Conservation (phyloP, 2,888 invertebrate genomes). For the Allophyes oxyacanthae region DNA sequence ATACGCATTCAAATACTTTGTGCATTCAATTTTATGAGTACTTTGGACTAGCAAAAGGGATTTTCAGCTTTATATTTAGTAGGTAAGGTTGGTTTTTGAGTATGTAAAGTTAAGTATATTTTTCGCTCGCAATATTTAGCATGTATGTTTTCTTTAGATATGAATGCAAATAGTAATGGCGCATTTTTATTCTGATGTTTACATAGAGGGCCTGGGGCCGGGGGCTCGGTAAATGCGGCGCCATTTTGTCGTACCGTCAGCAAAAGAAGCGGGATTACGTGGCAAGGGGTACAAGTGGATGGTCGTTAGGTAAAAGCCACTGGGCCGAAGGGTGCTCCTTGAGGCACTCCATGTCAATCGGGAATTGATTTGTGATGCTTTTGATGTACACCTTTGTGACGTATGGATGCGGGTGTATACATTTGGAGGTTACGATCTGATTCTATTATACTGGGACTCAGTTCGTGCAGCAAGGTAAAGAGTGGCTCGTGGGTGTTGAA, state of each 20-base stretch:
- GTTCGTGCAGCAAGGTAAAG: not conserved
- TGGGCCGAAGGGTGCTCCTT: slow-evolving; percentile 48
- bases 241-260: slow-evolving; percentile 86
- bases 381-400: slow-evolving; percentile 32
- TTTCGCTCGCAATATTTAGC: slow-evolving; percentile 83
- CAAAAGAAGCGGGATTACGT: slow-evolving; percentile 66
- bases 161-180: slow-evolving; percentile 89
- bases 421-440: not conserved
- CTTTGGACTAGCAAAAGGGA: slow-evolving; percentile 23
- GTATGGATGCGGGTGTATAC: slow-evolving; percentile 17
- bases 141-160: slow-evolving; percentile 89
- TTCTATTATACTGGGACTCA: not conserved
- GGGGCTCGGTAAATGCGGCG: slow-evolving; percentile 73
- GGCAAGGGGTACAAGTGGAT: slow-evolving; percentile 59
- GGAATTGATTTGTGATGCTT: slow-evolving; percentile 39
- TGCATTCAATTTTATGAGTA: slow-evolving; percentile 76
- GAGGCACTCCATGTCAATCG: slow-evolving; percentile 43
- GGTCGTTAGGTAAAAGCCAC: slow-evolving; percentile 70
- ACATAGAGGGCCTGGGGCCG: slow-evolving; percentile 80
- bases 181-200: slow-evolving; percentile 88
- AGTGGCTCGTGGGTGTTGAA: too few relatives aligned
- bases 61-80: not conserved
- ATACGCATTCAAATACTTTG: slow-evolving; percentile 78
- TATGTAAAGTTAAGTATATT: slow-evolving; percentile 50
- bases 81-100: slow-evolving; percentile 53